A percentile compares a stretch with the other conserved stretches of the same genome.
phyloP scores from a whole-genome alignment of 2,888 invertebrate species.

The Spisula subtruncata region DNA sequence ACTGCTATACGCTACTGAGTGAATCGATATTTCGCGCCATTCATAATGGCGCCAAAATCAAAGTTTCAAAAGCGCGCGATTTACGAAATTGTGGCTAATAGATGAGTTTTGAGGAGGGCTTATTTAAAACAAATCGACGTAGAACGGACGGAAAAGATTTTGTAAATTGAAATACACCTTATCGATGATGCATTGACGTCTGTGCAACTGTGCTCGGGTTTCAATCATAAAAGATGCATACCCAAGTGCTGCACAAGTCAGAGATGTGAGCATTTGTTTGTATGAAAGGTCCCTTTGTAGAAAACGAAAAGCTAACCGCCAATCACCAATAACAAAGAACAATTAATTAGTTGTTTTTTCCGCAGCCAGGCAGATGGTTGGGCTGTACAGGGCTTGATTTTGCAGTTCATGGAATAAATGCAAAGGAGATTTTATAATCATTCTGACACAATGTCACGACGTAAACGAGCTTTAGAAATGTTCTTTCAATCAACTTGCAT shows the following conservation, averaged over 20 bases:
- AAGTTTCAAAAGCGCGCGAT: constrained; percentile 68
- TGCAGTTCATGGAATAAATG: constrained; percentile 72
- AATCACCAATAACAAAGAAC: constrained; percentile 81
- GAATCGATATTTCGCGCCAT: constrained; percentile 65
- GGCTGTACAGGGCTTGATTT: constrained; percentile 69
- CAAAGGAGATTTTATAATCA: constrained; percentile 74
- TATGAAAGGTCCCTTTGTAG: constrained; percentile 78
- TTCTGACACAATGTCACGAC: constrained; percentile 71
- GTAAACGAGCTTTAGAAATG: constrained; percentile 70
- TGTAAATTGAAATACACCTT: constrained; percentile 30
- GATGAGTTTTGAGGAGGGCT: constrained; percentile 43
- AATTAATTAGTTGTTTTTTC: constrained; percentile 82
- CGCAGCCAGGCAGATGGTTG: constrained; percentile 79
- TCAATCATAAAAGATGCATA: constrained; percentile 64
- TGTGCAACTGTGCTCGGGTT: constrained; percentile 39
- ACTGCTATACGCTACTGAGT: constrained; percentile 34
- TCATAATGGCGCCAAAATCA: constrained; percentile 56
- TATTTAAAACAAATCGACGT: constrained; percentile 28
- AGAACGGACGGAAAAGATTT: constrained; percentile 25
- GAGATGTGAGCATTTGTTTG: constrained; percentile 57
- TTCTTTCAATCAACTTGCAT: constrained; percentile 74
- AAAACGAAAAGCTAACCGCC: constrained; percentile 79
- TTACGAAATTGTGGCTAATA: constrained; percentile 53
- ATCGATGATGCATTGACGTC: constrained; percentile 28
- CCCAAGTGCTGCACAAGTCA: constrained; percentile 67